Evolutionary conservation across 92 coral and sea anemone species (phyloP).

Genomic region (Porites divaricata): DNA sequence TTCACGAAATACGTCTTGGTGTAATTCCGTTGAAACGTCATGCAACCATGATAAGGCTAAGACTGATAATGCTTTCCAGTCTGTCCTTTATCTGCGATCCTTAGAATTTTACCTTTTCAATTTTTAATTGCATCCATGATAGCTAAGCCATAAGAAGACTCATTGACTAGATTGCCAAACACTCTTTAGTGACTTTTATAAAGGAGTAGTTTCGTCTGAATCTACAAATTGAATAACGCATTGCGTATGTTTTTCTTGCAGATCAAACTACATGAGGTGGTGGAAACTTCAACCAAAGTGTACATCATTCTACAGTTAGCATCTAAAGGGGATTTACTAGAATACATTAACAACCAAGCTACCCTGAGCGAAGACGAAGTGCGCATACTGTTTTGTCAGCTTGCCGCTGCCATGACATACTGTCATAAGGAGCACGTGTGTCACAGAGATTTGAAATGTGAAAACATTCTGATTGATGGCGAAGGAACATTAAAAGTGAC

Average conservation of each 20-base stretch:
- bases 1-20: no score
- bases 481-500: constrained; percentile 82
- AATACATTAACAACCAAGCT: constrained; percentile 64
- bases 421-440: constrained; percentile 74
- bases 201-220: no score
- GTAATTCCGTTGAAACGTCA: no score
- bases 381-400: constrained; percentile 70
- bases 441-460: constrained; percentile 86
- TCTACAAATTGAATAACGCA: no score
- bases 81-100: no score
- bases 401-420: constrained; percentile 78
- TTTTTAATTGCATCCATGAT: no score
- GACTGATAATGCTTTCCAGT: no score
- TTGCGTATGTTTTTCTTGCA: not conserved
- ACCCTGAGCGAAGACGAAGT: constrained; percentile 64
- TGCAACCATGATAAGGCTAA: no score
- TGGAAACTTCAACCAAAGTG: constrained; percentile 85
- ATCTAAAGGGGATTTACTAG: constrained; percentile 77
- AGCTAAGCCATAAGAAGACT: no score
- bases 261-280: constrained; percentile 73
- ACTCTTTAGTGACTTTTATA: no score
- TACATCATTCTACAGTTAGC: constrained; percentile 74
- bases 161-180: no score
- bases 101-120: no score
- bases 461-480: constrained; percentile 70